Base-by-base conservation (phyloP, 2,797 vertebrate genomes). In the Holocentrus rufus region DNA sequence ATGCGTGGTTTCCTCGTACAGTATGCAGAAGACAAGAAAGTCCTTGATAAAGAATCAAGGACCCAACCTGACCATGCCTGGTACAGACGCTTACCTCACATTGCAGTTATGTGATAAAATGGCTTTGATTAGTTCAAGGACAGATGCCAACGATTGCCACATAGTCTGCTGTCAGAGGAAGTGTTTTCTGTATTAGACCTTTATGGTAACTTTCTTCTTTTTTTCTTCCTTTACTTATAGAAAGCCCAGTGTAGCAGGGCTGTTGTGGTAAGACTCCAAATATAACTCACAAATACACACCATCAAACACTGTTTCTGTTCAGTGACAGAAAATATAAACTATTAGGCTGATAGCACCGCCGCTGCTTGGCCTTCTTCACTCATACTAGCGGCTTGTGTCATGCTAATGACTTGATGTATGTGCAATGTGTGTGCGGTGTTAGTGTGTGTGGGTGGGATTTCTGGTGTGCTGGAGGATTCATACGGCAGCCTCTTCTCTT, bases 401-500 rank as follows among this genome's bases (percentile, higher is more conserved):
- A 30, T 17, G 56, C 74, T 76, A 78, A 83, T 68, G 58, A 65
- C 46, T 73, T 63, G 30, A 72, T 82, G 39, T 39, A 61, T 61
- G 18, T 72, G 63, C 52, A 52, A 23, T 58, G 52, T 73, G 42
- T 73, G 42, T 77, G 59, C 77, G 25, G 55, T 85, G 60, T 86
- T 65, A 82, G 74, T 75, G 67, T 70, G 22, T 65, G 83, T 82
- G 82, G 76, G 90, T 70, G 84, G 79, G 87, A 72, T 75, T 66
- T 77, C 60, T 75, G 50, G 44, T 66, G 30, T 83, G 74, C 66
- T 73, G 73, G 81, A 80, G 73, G 84, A 86, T 83, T 84, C 75
- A 86, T 69, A 78, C 56, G 54, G 61, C 71, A 72, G 78, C 61
- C 83, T 83, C 82, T 82, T 87, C 78, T 84, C 76, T 84, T 85